A percentile compares a stretch with the other conserved stretches of the same genome.
These are phyloP conservation scores for Meles meles DNA, from an alignment of 2,113 vertebrate species.

Conservation along the genomic window DNA sequence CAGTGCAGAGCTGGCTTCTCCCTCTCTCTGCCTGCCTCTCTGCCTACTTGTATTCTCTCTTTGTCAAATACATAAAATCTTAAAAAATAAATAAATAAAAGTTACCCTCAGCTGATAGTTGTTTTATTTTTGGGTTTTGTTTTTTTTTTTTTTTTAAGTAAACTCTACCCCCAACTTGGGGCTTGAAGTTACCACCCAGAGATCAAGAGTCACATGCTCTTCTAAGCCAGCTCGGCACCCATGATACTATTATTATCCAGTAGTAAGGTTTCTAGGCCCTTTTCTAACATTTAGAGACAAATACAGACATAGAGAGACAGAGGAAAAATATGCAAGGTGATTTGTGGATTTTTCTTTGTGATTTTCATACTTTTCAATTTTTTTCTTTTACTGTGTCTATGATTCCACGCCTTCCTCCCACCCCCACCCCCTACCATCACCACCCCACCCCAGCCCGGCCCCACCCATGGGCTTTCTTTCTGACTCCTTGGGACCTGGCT, in stretches of 20 bases:
- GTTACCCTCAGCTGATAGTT: not conserved
- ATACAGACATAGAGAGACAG: not conserved
- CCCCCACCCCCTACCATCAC: too few species aligned
- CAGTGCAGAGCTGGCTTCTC: too few species aligned
- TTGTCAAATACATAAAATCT: too few species aligned
- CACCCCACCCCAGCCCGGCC: rapidly evolving
- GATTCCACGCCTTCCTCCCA: not conserved
- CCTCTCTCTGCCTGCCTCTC: too few species aligned
- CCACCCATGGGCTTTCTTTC: not conserved
- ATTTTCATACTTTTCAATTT: not conserved
- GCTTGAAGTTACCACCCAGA: not conserved
- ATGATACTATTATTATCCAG: not conserved
- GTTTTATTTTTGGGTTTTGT: rapidly evolving
- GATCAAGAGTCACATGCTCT: not conserved
- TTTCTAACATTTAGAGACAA: not conserved
- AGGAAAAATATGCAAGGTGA: not conserved
- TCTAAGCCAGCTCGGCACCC: not conserved
- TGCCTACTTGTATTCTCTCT: too few species aligned
- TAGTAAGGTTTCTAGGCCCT: not conserved
- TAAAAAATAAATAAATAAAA: not conserved
- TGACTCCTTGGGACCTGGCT: not conserved
- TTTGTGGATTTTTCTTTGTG: not conserved
- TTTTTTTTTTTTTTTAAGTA: not conserved
- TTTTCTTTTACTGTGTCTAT: not conserved
- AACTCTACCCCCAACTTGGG: not conserved